Base-by-base conservation (phyloP, 2,113 vertebrate species). In the Chrysochloris asiatica region DNA sequence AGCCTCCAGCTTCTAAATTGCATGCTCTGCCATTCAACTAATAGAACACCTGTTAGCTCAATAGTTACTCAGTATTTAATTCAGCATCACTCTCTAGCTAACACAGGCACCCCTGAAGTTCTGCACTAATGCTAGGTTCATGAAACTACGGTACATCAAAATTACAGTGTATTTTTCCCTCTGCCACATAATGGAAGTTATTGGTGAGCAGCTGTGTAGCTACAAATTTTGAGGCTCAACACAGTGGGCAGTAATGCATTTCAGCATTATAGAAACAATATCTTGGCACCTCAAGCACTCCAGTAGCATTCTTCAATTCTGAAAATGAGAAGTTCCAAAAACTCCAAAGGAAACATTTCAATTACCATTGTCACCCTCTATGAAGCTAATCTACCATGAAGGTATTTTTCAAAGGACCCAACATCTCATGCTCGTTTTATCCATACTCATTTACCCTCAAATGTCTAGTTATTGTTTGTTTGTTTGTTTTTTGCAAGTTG, bases 1-100 rank as follows among this genome's bases (percentile, higher is more conserved):
- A 97, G 80, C 52, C 83, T 73, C 86, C 73, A 78, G 95, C 88
- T 97, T 95, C 88, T 61, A 92, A 97, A 94, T 78, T 94, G 83
- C 93, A 92, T 6, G 19, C 21, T 83, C 79, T 86, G 83, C 80
- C 86, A 73, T 96, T 95, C 92, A 90, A 88, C 94, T 96, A 96
- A 96, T 91, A 94, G 95, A 93, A 86, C 76, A 96, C 41, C 78
- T 88, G 86, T 54, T 88, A 56, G 56, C 85, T 83, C 78, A 11
- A 24, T 87, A 89, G 45, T 91, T 54, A n/a, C 76, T 81, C 30
- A 12, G 8, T 65, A 38, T 88, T 93, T 86, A 88, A 88, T 90
- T 83, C 81, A 92, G 45, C 59, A 47, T 77, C 73, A 13, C 38
- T 78, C 63, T 79, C 59, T 65, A 10, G n/a, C 86, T 92, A 65